Evolutionary conservation across 2,888 invertebrate species (phyloP), one percentile per base, ranked within the genome.

Genomic region (Andrena bucephala): DNA sequence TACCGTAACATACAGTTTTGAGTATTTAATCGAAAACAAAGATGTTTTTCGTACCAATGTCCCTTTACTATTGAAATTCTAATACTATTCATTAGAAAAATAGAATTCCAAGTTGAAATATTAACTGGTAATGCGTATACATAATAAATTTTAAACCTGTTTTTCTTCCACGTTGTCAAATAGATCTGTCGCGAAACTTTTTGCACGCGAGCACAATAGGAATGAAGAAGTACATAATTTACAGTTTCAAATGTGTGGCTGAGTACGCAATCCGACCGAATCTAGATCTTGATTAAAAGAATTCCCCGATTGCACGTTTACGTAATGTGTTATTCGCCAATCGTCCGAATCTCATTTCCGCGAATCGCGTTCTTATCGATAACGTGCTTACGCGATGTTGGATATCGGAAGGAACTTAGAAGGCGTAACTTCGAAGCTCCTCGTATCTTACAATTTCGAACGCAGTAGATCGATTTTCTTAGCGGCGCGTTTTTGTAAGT

Each of bases 401-500:
- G 0, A 31, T 65, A 33, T 69, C 36, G 2, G 10, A n/a, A n/a
- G 0, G n/a, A 66, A 27, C 0, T 31, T 29, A 48, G 10, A 66
- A n/a, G 0, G 16, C 16, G 29, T 10, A 16, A 13, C 57, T 29
- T 65, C 16, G 1, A n/a, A 57, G 0, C 62, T 63, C 10, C 36
- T 66, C 2, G 5, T 8, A 0, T 0, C 62, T 79, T 84, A 98
- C 92, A 98, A 94, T 94, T 97, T 98, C 2, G 98, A 95, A 73
- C 97, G 95, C 74, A 98, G 95, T 29, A 96, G 94, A 50, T 97
- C 97, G 90, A 98, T 97, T 91, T 97, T 96, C 57, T 95, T 95
- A 3, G 96, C 95, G 0, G 97, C 97, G 6, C 96, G 95, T 78
- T 96, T 96, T 91, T 98, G 98, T 83, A 99, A 94, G 86, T 98